phyloP scores from a whole-genome alignment of 2,888 invertebrate genomes.

The Drosophila greeni region DNA sequence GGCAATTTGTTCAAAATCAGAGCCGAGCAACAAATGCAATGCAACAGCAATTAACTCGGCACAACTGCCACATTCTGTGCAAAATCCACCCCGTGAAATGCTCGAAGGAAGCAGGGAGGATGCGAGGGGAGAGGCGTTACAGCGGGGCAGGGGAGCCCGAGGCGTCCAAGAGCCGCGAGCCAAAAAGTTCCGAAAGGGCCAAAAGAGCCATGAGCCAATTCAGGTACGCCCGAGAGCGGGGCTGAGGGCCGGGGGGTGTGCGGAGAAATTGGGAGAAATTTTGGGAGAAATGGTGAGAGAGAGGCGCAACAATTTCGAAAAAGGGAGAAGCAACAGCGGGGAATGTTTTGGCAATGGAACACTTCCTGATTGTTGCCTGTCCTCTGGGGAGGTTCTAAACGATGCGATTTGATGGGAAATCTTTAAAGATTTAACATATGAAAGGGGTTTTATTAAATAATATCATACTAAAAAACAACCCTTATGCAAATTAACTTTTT shows the following conservation, averaged over 20 bases:
- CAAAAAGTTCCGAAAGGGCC: conserved; percentile 38
- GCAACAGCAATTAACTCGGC: conserved; percentile 71
- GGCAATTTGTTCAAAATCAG: conserved; percentile 72
- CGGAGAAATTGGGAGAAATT: conserved; percentile 15
- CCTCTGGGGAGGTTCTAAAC: conserved; percentile 39
- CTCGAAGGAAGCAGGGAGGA: conserved; percentile 39
- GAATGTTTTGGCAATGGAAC: conserved; percentile 55
- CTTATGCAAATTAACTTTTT: too few species aligned
- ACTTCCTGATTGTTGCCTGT: conserved; percentile 69
- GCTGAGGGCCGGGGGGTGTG: not conserved
- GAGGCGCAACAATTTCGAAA: conserved; percentile 66
- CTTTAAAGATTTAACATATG: accelerated
- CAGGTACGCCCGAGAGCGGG: conserved; percentile 47
- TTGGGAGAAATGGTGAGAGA: conserved; percentile 47
- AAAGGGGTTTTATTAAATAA: not conserved
- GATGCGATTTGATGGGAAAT: conserved; percentile 2
- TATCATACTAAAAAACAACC: accelerated
- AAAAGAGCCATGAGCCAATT: conserved; percentile 67
- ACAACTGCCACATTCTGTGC: conserved; percentile 66
- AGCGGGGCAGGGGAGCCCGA: conserved; percentile 34
- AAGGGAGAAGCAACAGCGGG: conserved; percentile 37
- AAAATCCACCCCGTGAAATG: conserved; percentile 67
- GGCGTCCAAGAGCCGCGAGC: conserved; percentile 35
- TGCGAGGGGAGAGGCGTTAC: not conserved
- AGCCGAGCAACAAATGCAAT: conserved; percentile 70